A percentile compares a stretch with the other conserved stretches of the same genome.
Evolutionary conservation across 2,888 invertebrate species (phyloP).

Genomic region (Choreutis nemorana): DNA sequence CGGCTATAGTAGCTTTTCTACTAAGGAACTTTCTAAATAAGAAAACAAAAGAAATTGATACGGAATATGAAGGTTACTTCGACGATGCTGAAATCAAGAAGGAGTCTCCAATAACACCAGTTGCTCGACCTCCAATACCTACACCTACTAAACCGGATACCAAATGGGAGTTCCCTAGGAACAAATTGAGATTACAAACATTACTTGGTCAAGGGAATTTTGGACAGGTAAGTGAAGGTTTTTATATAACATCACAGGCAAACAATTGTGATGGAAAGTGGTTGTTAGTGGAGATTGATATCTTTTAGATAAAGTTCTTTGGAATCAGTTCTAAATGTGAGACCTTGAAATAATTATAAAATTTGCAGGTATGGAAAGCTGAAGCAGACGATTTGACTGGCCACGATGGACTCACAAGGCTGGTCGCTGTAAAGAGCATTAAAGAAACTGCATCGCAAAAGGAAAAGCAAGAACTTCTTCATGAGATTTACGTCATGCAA

Average conservation of each 20-base stretch:
- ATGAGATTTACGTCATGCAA: slow-evolving; percentile 82
- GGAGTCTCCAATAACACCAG: slow-evolving; percentile 58
- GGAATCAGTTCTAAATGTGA: no score
- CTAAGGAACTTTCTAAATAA: slow-evolving; percentile 62
- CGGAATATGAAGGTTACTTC: slow-evolving; percentile 69
- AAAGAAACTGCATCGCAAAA: slow-evolving; percentile 80
- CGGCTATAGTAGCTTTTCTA: slow-evolving; percentile 65
- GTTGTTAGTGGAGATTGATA: no score
- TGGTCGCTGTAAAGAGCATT: slow-evolving; percentile 87
- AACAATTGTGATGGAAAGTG: no score
- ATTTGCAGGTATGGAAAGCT: slow-evolving; percentile 87
- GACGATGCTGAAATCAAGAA: slow-evolving; percentile 64
- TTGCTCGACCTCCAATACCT: slow-evolving; percentile 64
- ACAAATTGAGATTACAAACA: slow-evolving; percentile 78
- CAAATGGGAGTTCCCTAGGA: slow-evolving; percentile 80
- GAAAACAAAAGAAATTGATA: slow-evolving; percentile 61
- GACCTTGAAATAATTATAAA: no score
- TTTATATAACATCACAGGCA: not conserved
- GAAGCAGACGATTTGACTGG: slow-evolving; percentile 83
- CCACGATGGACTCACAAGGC: slow-evolving; percentile 77
- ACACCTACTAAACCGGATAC: slow-evolving; percentile 64
- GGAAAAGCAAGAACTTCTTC: slow-evolving; percentile 78
- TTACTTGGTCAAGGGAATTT: slow-evolving; percentile 86
- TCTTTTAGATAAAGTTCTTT: no score
- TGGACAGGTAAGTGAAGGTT: slow-evolving; percentile 71